Evolutionary conservation across 2,888 invertebrate species (phyloP).

Genomic region (Oscheius sp.): DNA sequence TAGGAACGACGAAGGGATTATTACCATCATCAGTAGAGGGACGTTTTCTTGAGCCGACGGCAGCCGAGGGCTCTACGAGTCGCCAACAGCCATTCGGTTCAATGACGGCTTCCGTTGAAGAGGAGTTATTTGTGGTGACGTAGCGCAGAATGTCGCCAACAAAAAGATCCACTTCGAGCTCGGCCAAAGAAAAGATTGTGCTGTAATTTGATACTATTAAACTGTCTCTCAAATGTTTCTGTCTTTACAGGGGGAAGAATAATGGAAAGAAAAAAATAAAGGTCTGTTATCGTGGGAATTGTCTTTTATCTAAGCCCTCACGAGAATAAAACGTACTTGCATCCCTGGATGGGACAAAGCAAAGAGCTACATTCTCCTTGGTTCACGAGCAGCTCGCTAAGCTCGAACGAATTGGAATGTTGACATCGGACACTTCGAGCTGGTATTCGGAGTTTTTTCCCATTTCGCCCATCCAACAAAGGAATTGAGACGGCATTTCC

Average conservation of each 20-base stretch:
- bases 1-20: too few species aligned
- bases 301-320: neutral
- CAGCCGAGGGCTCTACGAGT: neutral
- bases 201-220: neutral
- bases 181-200: neutral
- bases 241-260: neutral
- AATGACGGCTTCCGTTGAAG: conserved; percentile 5
- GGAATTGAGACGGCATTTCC: conserved; percentile 6
- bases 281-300: neutral
- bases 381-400: neutral
- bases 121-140: neutral
- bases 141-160: conserved; percentile 16
- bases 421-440: conserved; percentile 9
- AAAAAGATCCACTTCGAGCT: conserved; percentile 27
- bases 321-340: neutral
- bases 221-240: neutral
- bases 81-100: conserved; percentile 11
- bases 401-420: conserved; percentile 24
- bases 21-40: conserved; percentile 9
- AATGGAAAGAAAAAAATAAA: neutral
- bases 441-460: neutral
- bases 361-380: conserved; percentile 7
- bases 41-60: neutral
- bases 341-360: conserved; percentile 11
- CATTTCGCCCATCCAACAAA: neutral